Evolutionary conservation across 1,140 invertebrate genomes (phyloP), one percentile per base, ranked within the genome.

Genomic region (Diabrotica undecimpunctata): DNA sequence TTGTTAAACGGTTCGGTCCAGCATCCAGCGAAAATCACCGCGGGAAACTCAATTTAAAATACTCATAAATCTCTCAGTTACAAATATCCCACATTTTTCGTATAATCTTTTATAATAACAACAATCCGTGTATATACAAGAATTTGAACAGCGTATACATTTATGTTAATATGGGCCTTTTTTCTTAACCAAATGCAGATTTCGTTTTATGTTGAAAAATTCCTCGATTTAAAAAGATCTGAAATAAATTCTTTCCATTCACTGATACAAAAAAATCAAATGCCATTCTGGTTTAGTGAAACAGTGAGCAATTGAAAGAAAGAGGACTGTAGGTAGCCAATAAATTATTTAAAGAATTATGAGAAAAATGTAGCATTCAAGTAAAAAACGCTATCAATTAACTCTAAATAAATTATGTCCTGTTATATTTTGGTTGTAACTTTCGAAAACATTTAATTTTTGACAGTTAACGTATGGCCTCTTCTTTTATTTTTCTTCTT

Each of bases 101-200:
- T 46, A 10, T n/a, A 46, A 46, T 5, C n/a, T 46, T 46, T n/a
- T 2, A 10, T n/a, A 8, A 46, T 46, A 46, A n/a, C 41, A 46
- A 46, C 41, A 46, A 46, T 46, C n/a, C 41, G n/a, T 46, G 41
- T 46, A 25, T 4, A 25, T 25, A 46, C 41, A n/a, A 46, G 41
- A 46, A 46, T 46, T 46, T 46, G 3, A 46, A 46, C 41, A 10
- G 41, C 41, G 41, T n/a, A 46, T 46, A 46, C n/a, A 46, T n/a
- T 46, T 46, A 46, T 46, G 41, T 46, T 46, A 46, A 46, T 46
- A 46, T 46, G 41, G 41, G n/a, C 41, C n/a, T n/a, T n/a, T 46
- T 46, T n/a, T 46, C 8, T 46, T 6, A 10, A 46, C 41, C 8
- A 46, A 46, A 46, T 46, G 41, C 41, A 46, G n/a, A 46, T 46